Evolutionary conservation across 2,797 vertebrate genomes (phyloP).

Genomic region (Myiotriccus ornatus): DNA sequence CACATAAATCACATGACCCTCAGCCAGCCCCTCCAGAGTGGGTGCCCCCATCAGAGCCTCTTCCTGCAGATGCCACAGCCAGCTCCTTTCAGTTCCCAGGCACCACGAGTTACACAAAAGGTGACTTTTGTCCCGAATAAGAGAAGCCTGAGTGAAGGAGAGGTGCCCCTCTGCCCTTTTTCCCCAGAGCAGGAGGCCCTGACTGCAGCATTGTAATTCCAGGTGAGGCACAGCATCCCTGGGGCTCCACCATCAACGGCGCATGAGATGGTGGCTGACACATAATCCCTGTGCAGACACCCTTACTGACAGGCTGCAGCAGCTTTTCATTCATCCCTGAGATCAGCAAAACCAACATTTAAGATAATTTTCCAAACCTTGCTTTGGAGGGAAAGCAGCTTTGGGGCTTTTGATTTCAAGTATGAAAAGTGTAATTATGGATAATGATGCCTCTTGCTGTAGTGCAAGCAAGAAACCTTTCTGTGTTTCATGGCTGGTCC

Average conservation of each 20-base stretch:
- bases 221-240: not conserved
- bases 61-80: fast-evolving
- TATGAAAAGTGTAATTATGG: not conserved
- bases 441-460: not conserved
- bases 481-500: not conserved
- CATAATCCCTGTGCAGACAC: not conserved
- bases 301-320: not conserved
- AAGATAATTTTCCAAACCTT: not conserved
- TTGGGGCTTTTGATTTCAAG: not conserved
- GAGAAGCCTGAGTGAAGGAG: fast-evolving
- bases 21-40: not conserved
- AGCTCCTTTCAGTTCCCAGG: not conserved
- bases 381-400: not conserved
- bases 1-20: not conserved
- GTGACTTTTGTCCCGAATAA: not conserved
- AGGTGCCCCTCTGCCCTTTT: not conserved
- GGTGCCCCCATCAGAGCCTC: not conserved
- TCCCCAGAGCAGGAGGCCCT: not conserved
- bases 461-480: not conserved
- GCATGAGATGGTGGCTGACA: fast-evolving
- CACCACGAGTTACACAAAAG: not conserved
- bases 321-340: not conserved
- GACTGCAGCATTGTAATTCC: not conserved
- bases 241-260: fast-evolving
- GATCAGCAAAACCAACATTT: not conserved